Evolutionary conservation across 2,113 vertebrate species (phyloP).

Genomic region (Oncorhynchus keta): DNA sequence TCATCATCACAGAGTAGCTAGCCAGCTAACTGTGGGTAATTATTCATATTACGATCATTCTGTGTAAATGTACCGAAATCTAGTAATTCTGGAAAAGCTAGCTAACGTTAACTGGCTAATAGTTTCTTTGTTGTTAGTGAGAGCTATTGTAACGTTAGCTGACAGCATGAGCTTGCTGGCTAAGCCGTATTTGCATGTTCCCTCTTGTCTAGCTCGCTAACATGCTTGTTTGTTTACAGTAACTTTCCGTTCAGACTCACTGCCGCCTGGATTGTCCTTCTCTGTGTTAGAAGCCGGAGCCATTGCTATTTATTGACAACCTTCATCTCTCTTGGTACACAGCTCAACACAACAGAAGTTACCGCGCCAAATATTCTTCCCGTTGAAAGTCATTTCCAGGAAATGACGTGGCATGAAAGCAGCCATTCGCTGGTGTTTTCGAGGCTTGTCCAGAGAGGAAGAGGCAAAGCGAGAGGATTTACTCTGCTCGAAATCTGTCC

Average conservation of each 20-base stretch:
- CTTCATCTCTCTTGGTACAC: neutral
- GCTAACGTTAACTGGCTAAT: too few species aligned
- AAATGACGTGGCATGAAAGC: conserved; percentile 49
- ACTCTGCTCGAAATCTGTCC: too few species aligned
- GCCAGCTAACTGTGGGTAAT: too few species aligned
- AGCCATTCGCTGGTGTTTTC: too few species aligned
- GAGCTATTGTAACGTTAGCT: neutral
- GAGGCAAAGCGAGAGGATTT: too few species aligned
- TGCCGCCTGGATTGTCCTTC: conserved; percentile 32
- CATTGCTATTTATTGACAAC: conserved; percentile 44
- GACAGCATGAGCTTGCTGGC: neutral
- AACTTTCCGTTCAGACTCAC: conserved; percentile 47
- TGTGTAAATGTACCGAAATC: too few species aligned
- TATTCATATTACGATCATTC: too few species aligned
- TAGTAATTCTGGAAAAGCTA: too few species aligned
- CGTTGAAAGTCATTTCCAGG: conserved; percentile 73
- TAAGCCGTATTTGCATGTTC: neutral
- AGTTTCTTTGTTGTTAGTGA: too few species aligned
- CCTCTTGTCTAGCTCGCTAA: neutral
- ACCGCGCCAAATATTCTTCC: conserved; percentile 74
- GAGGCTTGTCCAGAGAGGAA: too few species aligned
- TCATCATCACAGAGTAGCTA: too few species aligned
- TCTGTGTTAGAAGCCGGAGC: conserved; percentile 70
- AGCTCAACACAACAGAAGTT: conserved; percentile 54
- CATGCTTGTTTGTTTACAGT: neutral